Conservation (phyloP, 2,888 invertebrate species). For the Chydorus sphaericus region DNA sequence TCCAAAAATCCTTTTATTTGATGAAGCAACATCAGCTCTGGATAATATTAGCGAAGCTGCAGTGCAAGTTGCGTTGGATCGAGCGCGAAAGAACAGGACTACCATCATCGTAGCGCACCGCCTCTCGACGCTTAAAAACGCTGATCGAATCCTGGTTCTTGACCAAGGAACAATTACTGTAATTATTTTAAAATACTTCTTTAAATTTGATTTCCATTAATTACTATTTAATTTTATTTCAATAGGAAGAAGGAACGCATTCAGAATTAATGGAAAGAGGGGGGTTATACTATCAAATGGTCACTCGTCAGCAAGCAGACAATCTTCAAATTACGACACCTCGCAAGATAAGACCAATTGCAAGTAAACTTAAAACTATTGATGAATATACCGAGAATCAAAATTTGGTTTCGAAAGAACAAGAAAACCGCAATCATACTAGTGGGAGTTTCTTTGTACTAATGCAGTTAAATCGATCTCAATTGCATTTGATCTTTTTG, state of each 20-base stretch:
- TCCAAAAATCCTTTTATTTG: constrained; percentile 33
- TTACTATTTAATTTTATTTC: constrained; percentile 20
- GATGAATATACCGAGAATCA: background rate
- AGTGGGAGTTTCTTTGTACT: too few species aligned
- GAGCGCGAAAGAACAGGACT: constrained; percentile 26
- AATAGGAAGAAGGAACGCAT: constrained; percentile 53
- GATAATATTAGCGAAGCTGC: constrained; percentile 35
- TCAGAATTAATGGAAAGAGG: constrained; percentile 46
- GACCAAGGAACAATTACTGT: constrained; percentile 41
- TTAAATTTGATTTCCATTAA: background rate
- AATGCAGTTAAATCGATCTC: constrained; percentile 49
- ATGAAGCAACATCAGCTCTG: constrained; percentile 37
- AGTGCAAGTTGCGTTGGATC: constrained; percentile 37
- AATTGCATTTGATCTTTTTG: constrained; percentile 47
- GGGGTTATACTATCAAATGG: constrained; percentile 52
- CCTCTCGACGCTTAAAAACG: constrained; percentile 24
- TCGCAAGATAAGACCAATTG: background rate
- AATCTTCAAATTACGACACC: too few species aligned
- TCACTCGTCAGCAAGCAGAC: too few species aligned
- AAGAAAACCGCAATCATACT: too few species aligned
- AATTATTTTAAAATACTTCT: background rate
- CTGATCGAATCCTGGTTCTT: constrained; percentile 36
- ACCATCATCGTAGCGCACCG: constrained; percentile 24
- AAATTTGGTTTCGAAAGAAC: too few species aligned
- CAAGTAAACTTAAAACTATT: background rate